These are phyloP conservation scores for Rhynchonema sp. DNA, from an alignment of 2,888 invertebrate genomes.

Conservation along the genomic window DNA sequence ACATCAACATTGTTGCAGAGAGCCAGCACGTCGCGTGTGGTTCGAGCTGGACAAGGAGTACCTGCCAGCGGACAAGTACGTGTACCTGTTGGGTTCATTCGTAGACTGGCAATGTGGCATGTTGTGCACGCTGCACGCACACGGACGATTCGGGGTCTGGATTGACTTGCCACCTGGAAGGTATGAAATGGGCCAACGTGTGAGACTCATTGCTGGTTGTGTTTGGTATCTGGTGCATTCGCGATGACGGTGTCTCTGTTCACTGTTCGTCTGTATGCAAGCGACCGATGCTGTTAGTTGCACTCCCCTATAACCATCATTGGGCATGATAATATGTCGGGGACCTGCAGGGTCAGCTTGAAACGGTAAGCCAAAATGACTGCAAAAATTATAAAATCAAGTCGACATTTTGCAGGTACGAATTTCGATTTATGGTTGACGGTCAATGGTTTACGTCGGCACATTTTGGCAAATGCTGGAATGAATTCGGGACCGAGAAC, in stretches of 20 bases:
- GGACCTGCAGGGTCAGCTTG: too few relatives aligned
- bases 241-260: neutral
- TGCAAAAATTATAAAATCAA: too few relatives aligned
- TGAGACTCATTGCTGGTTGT: too few relatives aligned
- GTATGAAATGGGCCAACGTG: too few relatives aligned
- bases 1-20: too few relatives aligned
- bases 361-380: too few relatives aligned
- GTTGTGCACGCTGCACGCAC: constrained; percentile 11
- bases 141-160: constrained; percentile 13
- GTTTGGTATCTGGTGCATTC: neutral
- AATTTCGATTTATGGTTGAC: constrained; percentile 19
- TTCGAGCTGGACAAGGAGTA: constrained; percentile 14
- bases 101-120: constrained; percentile 20
- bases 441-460: constrained; percentile 15
- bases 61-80: constrained; percentile 7
- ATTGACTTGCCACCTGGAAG: constrained; percentile 14
- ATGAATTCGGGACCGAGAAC: constrained; percentile 14
- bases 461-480: constrained; percentile 11
- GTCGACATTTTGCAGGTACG: constrained; percentile 10
- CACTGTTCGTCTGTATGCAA: neutral
- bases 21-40: constrained; percentile 6
- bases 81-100: constrained; percentile 18
- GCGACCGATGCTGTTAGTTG: too few relatives aligned
- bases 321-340: neutral
- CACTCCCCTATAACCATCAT: neutral